phyloP scores from a whole-genome alignment of 2,113 vertebrate genomes.

The Cheirogaleus medius region DNA sequence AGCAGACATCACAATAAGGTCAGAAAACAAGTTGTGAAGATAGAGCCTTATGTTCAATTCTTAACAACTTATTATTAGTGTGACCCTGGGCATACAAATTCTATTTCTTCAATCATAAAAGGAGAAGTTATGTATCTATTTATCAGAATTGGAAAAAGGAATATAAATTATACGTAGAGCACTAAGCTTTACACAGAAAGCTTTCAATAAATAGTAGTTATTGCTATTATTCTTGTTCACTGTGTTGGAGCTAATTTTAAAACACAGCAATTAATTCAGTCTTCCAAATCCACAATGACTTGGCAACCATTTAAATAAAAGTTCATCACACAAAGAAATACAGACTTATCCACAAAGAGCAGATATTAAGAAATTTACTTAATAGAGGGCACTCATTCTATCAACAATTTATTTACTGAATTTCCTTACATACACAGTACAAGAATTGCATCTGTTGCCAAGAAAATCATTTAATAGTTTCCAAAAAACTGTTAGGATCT shows the following conservation, averaged over 20 bases:
- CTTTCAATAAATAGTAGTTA: background rate
- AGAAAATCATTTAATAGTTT: background rate
- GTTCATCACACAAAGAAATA: background rate
- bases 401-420: background rate
- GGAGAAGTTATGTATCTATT: background rate
- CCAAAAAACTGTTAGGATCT: background rate
- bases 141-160: background rate
- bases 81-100: background rate
- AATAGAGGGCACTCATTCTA: background rate
- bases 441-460: background rate
- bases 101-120: background rate
- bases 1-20: background rate
- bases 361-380: slow-evolving; percentile 12
- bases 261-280: background rate
- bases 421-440: background rate
- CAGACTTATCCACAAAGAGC: background rate
- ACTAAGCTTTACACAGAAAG: slow-evolving; percentile 11
- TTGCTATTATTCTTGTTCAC: background rate
- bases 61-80: background rate
- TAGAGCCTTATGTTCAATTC: background rate
- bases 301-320: slow-evolving; percentile 20
- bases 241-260: background rate
- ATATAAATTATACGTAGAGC: background rate
- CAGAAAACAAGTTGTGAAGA: background rate
- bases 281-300: background rate